Conservation (phyloP, 2,113 vertebrate genomes). For the Tyrannus savana region DNA sequence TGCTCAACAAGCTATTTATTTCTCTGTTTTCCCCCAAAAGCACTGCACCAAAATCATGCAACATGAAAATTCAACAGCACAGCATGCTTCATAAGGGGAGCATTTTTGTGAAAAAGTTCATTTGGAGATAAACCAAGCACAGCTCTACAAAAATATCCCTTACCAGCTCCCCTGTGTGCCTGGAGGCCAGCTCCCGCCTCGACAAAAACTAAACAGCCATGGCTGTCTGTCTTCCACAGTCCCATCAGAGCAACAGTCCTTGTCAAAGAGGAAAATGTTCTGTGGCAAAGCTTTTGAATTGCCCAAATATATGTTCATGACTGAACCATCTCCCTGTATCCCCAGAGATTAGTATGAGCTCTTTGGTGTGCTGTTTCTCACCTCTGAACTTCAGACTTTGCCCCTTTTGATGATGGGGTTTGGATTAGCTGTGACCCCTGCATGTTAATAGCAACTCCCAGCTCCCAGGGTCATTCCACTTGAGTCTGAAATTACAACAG, state of each 20-base stretch:
- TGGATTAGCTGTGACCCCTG: neutral
- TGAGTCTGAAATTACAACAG: neutral
- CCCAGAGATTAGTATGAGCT: neutral
- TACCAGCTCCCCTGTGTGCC: fast-evolving
- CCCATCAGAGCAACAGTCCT: neutral
- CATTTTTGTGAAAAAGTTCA: neutral
- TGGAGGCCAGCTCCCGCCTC: neutral
- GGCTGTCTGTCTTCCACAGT: neutral
- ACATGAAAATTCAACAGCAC: fast-evolving
- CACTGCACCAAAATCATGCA: neutral
- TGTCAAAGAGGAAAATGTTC: neutral
- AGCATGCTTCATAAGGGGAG: neutral
- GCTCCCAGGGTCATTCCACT: fast-evolving
- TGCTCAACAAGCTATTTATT: neutral
- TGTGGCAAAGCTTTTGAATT: neutral
- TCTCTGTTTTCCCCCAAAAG: neutral
- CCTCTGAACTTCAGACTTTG: neutral
- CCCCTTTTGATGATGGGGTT: neutral
- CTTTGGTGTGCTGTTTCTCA: neutral
- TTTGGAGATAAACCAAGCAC: neutral
- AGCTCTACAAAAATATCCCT: neutral
- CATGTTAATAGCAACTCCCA: neutral
- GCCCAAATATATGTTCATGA: neutral
- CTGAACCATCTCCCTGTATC: neutral
- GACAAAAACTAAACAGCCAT: fast-evolving